Evolutionary conservation across 2,888 invertebrate genomes (phyloP).

Genomic region (Phymatocera aterrima): DNA sequence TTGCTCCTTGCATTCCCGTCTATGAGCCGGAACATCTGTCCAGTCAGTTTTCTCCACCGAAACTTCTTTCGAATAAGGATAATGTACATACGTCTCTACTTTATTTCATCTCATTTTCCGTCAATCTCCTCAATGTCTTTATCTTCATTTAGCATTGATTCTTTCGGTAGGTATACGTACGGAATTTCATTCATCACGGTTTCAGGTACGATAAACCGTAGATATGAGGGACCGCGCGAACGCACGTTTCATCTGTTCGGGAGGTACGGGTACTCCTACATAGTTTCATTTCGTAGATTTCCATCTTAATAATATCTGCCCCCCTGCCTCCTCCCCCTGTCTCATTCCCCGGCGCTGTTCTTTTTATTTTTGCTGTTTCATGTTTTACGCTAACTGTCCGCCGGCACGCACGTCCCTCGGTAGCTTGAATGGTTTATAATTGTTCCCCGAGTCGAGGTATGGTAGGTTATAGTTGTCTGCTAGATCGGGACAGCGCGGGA

Average conservation of each 20-base stretch:
- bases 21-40: slow-evolving; percentile 27
- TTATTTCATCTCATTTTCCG: no score
- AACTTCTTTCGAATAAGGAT: not conserved
- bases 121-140: not conserved
- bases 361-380: slow-evolving; percentile 10
- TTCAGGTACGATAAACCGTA: not conserved
- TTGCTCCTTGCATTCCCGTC: not conserved
- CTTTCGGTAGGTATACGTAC: no score
- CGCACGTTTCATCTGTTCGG: not conserved
- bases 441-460: no score
- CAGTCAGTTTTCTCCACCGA: not conserved
- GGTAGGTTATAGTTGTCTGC: slow-evolving; percentile 62
- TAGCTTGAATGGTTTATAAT: slow-evolving; percentile 68
- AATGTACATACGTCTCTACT: no score
- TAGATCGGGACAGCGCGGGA: no score
- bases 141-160: no score
- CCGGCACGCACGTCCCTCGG: slow-evolving; percentile 65
- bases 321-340: not conserved
- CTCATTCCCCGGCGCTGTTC: not conserved
- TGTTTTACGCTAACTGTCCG: slow-evolving; percentile 61
- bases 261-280: not conserved
- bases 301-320: slow-evolving; percentile 63
- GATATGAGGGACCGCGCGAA: not conserved
- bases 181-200: no score
- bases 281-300: slow-evolving; percentile 62